A percentile compares a stretch with the other conserved stretches of the same genome.
Conservation (phyloP, 2,797 vertebrate species). For the Epinephelus awoara region DNA sequence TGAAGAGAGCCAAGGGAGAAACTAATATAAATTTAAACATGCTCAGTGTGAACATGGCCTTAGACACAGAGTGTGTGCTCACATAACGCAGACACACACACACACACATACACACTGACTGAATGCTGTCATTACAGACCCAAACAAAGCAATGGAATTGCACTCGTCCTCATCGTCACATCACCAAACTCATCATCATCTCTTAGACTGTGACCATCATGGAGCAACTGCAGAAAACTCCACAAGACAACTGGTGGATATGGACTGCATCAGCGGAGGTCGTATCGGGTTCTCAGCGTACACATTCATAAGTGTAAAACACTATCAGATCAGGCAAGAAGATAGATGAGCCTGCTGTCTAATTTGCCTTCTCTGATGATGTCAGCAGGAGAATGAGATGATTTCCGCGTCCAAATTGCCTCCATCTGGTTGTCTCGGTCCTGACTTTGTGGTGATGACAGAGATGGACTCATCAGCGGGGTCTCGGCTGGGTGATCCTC, state of each 20-base stretch:
- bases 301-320: slow-evolving; percentile 25
- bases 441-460: slow-evolving; percentile 63
- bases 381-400: slow-evolving; percentile 62
- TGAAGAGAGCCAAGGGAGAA: slow-evolving; percentile 32
- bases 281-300: neutral
- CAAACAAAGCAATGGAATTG: slow-evolving; percentile 25
- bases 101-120: slow-evolving; percentile 6
- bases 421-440: slow-evolving; percentile 60
- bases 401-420: slow-evolving; percentile 65
- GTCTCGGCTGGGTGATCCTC: slow-evolving; percentile 47
- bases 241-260: slow-evolving; percentile 23
- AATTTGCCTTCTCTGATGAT: slow-evolving; percentile 54
- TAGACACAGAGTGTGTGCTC: neutral
- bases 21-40: slow-evolving; percentile 31
- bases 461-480: slow-evolving; percentile 48
- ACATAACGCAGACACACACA: neutral
- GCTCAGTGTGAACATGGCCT: slow-evolving; percentile 22
- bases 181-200: slow-evolving; percentile 30
- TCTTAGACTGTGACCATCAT: slow-evolving; percentile 38
- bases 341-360: slow-evolving; percentile 53
- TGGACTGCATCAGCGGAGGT: slow-evolving; percentile 32
- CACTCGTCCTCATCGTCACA: slow-evolving; percentile 24
- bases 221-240: slow-evolving; percentile 13
- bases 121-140: slow-evolving; percentile 23
- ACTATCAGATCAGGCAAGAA: slow-evolving; percentile 35